A percentile compares a stretch with the other conserved stretches of the same genome.
Evolutionary conservation across 1,140 invertebrate species (phyloP).

Genomic region (Lordiphosa collinella): DNA sequence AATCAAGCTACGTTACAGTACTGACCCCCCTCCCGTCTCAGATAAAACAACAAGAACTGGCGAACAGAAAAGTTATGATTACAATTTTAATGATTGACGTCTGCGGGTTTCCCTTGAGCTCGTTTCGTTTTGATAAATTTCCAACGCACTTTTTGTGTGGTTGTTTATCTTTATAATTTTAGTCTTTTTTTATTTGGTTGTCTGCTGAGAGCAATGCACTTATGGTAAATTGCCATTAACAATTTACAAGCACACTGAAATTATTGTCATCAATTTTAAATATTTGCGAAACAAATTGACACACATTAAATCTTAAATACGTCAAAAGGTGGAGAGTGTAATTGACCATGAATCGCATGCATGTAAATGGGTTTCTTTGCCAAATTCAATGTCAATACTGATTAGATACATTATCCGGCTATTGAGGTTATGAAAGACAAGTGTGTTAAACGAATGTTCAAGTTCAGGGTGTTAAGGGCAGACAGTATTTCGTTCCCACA

Average conservation of each 20-base stretch:
- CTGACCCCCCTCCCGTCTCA: slow-evolving; percentile 1
- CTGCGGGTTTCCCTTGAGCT: slow-evolving; percentile 56
- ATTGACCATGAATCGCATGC: slow-evolving; percentile 40
- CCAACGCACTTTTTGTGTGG: slow-evolving; percentile 23
- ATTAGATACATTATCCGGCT: slow-evolving; percentile 32
- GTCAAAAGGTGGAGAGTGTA: slow-evolving; percentile 12
- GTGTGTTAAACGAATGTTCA: slow-evolving; percentile 4
- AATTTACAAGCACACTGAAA: slow-evolving; percentile 44
- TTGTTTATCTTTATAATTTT: too few relatives aligned
- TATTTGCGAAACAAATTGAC: slow-evolving; percentile 9
- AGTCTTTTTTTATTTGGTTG: too few relatives aligned
- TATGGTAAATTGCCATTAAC: slow-evolving; percentile 31
- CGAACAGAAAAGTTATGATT: slow-evolving; percentile 32
- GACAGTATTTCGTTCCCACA: neutral
- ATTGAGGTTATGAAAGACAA: slow-evolving; percentile 10
- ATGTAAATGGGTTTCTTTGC: slow-evolving; percentile 29
- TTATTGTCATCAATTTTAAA: slow-evolving; percentile 31
- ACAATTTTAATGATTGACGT: slow-evolving; percentile 40
- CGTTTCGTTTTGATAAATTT: slow-evolving; percentile 60
- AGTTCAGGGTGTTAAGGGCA: slow-evolving; percentile 11
- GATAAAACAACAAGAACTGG: slow-evolving; percentile 7
- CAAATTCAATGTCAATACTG: slow-evolving; percentile 42
- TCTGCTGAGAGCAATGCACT: slow-evolving; percentile 17
- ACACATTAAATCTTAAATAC: slow-evolving; percentile 2
- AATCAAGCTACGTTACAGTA: slow-evolving; percentile 44